Percentiles rank a stretch among this genome's conserved stretches.
Evolutionary conservation across 2,888 invertebrate species (phyloP).

Genomic region (Oscheius sp.): DNA sequence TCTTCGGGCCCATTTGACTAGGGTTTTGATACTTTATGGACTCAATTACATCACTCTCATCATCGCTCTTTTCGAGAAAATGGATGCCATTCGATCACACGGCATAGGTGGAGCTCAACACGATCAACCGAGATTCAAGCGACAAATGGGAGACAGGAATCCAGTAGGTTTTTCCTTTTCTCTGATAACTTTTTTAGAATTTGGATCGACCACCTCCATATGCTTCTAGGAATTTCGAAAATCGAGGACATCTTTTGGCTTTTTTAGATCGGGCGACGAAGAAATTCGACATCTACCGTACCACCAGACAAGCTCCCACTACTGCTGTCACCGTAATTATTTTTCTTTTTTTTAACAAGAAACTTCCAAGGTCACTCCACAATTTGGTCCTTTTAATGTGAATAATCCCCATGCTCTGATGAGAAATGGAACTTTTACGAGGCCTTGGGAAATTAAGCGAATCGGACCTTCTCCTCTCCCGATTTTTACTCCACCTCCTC

Average conservation of each 20-base stretch:
- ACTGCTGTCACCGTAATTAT: constrained; percentile 42
- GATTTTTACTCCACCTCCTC: constrained; percentile 61
- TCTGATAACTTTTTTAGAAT: constrained; percentile 36
- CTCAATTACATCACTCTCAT: constrained; percentile 90
- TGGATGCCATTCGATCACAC: constrained; percentile 71
- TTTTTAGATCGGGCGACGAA: constrained; percentile 47
- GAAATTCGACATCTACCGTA: constrained; percentile 36
- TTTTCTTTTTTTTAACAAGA: no score
- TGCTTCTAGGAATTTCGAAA: constrained; percentile 55
- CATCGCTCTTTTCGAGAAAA: constrained; percentile 89
- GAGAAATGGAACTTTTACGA: constrained; percentile 47
- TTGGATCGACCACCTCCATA: constrained; percentile 51
- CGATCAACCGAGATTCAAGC: constrained; percentile 27
- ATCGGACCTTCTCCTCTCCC: constrained; percentile 54
- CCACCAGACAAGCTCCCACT: constrained; percentile 38
- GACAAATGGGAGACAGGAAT: constrained; percentile 53
- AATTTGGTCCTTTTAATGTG: constrained; percentile 67
- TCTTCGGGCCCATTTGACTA: constrained; percentile 85
- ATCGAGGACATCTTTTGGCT: constrained; percentile 45
- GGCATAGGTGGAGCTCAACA: constrained; percentile 5
- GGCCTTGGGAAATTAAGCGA: constrained; percentile 40
- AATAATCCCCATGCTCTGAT: constrained; percentile 60
- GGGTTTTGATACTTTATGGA: constrained; percentile 92
- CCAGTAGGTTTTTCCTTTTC: constrained; percentile 31
- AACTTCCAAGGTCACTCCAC: constrained; percentile 52